Conservation (phyloP, 1,140 invertebrate species). For the Zaprionus camerounensis region DNA sequence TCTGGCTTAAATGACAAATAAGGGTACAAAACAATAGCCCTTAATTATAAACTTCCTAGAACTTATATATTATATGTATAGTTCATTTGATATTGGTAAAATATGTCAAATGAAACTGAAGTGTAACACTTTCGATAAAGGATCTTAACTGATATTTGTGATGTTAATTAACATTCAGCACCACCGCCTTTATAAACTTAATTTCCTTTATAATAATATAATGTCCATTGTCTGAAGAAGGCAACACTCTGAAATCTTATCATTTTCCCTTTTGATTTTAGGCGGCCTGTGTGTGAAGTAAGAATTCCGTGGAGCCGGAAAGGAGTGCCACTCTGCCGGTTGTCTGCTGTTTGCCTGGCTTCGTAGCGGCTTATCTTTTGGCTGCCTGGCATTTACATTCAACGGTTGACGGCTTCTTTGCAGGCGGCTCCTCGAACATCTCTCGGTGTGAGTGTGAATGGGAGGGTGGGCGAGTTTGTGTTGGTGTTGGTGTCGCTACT, state of each 20-base stretch:
- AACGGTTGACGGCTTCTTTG: conserved; percentile 78
- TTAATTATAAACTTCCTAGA: no score
- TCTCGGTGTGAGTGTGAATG: background rate
- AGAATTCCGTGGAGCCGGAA: background rate
- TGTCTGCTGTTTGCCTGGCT: conserved; percentile 51
- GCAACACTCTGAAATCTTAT: conserved; percentile 64
- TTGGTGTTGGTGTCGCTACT: background rate
- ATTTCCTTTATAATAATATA: conserved; percentile 73
- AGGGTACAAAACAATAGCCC: no score
- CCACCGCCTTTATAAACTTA: conserved; percentile 70
- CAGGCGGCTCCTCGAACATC: conserved; percentile 1
- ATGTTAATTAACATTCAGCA: background rate
- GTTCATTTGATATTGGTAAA: no score
- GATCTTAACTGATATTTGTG: background rate
- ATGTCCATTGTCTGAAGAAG: conserved; percentile 74
- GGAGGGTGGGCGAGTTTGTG: background rate
- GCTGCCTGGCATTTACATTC: conserved; percentile 80
- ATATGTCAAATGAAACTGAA: no score
- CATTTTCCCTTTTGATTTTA: conserved; percentile 72
- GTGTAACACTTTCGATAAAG: background rate
- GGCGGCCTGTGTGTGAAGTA: conserved; percentile 27
- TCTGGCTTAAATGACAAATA: no score
- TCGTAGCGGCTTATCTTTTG: conserved; percentile 71
- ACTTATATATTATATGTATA: no score
- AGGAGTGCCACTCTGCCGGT: conserved; percentile 50